These are phyloP conservation scores for Tachysurus fulvidraco DNA, from an alignment of 2,113 vertebrate species.

Conservation along the genomic window DNA sequence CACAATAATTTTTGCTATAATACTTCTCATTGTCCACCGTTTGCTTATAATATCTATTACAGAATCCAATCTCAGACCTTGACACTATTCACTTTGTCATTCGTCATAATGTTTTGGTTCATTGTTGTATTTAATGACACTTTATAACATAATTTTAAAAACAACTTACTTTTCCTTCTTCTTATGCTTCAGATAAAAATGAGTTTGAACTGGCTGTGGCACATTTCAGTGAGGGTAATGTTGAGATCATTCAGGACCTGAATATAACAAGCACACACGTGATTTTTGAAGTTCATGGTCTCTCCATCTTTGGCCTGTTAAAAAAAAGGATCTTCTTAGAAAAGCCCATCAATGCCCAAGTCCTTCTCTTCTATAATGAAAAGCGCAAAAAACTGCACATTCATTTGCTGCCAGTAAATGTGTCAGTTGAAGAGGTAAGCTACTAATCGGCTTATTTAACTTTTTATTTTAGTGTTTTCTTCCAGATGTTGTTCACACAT, in stretches of 20 bases:
- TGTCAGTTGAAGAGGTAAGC: slow-evolving; percentile 16
- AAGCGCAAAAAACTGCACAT: slow-evolving; percentile 15
- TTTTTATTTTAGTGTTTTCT: background rate
- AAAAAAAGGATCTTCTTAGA: background rate
- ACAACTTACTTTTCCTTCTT: background rate
- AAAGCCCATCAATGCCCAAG: slow-evolving; percentile 27
- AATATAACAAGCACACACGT: slow-evolving; percentile 40
- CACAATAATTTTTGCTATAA: no score
- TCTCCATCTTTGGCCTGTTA: slow-evolving; percentile 38
- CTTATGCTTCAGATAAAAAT: slow-evolving; percentile 10
- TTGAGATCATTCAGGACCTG: slow-evolving; percentile 28
- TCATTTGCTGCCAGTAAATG: slow-evolving; percentile 28
- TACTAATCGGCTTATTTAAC: background rate
- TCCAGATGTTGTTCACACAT: background rate
- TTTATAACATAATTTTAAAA: background rate
- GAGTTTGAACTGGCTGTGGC: slow-evolving; percentile 40
- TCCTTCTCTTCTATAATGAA: slow-evolving; percentile 30
- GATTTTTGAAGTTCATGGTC: slow-evolving; percentile 13
- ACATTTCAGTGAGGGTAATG: slow-evolving; percentile 37
- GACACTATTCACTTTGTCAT: background rate
- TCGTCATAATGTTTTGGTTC: background rate
- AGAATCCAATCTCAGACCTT: background rate
- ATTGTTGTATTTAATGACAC: background rate
- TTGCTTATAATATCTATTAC: background rate
- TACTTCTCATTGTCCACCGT: background rate